Conservation (phyloP, 2,797 vertebrate genomes). For the Ptychadena robeensis region DNA sequence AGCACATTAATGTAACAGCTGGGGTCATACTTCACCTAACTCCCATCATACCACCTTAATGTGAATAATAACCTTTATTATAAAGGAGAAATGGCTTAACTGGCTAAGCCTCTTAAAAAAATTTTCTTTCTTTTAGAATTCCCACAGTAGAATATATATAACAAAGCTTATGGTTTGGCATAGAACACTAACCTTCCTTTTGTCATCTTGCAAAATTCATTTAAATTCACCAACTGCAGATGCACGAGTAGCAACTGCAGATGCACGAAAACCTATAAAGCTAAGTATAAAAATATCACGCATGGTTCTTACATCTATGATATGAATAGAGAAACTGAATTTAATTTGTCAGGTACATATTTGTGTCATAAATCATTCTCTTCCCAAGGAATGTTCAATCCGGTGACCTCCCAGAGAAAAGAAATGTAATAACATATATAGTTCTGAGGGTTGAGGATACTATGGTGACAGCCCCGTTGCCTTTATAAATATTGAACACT, state of each 20-base stretch:
- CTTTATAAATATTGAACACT: conserved; percentile 53
- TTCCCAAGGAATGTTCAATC: conserved; percentile 41
- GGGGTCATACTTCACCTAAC: no score
- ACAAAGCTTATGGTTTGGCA: no score
- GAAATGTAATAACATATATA: conserved; percentile 19
- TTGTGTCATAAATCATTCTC: conserved; percentile 39
- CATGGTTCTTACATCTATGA: not conserved
- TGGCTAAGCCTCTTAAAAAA: no score
- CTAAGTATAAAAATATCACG: conserved; percentile 29
- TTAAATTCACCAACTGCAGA: not conserved
- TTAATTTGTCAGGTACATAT: conserved; percentile 42
- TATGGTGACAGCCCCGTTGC: conserved; percentile 8
- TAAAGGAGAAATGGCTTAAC: no score
- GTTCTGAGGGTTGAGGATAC: conserved; percentile 35
- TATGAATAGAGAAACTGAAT: conserved; percentile 42
- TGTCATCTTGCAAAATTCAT: no score
- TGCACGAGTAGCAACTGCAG: not conserved
- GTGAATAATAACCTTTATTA: no score
- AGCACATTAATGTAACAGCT: no score
- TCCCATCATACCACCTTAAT: no score
- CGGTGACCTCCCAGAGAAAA: conserved; percentile 12
- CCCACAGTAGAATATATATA: no score
- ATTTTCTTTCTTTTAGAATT: no score
- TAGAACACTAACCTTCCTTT: no score
- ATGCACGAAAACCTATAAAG: not conserved